Conservation (phyloP, 2,113 vertebrate species). For the Megaceryle maxima region DNA sequence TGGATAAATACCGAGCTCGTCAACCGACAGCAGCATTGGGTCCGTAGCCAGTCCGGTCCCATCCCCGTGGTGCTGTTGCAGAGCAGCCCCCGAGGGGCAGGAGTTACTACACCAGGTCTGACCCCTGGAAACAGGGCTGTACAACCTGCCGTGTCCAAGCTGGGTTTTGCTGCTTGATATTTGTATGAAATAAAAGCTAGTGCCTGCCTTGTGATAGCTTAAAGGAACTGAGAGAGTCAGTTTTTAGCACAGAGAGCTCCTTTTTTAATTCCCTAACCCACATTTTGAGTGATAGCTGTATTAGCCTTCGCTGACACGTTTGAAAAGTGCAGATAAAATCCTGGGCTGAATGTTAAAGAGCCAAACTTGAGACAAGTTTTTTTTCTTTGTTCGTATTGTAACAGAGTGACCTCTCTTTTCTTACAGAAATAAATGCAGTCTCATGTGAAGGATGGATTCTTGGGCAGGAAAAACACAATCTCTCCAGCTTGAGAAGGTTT, state of each 20-base stretch:
- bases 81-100: not conserved
- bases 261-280: not conserved
- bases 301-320: not conserved
- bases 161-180: not conserved
- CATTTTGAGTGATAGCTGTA: no score
- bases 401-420: rapidly evolving
- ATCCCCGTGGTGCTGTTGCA: not conserved
- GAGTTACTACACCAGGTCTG: not conserved
- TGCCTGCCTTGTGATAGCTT: not conserved
- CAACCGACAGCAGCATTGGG: rapidly evolving
- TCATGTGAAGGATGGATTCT: not conserved
- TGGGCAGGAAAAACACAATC: not conserved
- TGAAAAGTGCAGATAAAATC: not conserved
- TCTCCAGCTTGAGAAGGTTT: not conserved
- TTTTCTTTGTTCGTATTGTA: not conserved
- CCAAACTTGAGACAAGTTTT: not conserved
- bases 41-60: rapidly evolving
- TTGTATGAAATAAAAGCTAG: not conserved
- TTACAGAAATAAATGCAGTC: not conserved
- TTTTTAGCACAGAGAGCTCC: rapidly evolving
- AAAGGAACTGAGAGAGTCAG: not conserved
- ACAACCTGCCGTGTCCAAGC: rapidly evolving
- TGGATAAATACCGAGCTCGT: not conserved
- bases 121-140: not conserved
- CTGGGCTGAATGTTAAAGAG: not conserved